Base-by-base conservation (phyloP, 1,140 invertebrate species). In the Drosophila tani region DNA sequence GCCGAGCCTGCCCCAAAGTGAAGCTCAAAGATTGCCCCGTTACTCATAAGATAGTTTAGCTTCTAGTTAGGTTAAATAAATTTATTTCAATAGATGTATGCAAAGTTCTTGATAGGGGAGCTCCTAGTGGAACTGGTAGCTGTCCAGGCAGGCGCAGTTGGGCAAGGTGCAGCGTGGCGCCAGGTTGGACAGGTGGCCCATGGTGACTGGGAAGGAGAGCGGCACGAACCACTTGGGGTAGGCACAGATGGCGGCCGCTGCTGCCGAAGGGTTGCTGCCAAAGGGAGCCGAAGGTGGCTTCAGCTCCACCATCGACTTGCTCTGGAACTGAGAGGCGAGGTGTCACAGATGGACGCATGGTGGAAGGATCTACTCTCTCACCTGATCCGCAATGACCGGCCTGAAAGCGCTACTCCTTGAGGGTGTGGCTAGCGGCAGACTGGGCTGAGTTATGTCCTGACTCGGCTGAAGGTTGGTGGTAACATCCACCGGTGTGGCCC, bases 221-320 rank as follows among this genome's bases (percentile, higher is more conserved):
- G 92, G 92, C 49, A 93, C 87, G 24, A 93, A 85, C 92, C 92
- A 93, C 51, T 93, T 93, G 41, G 92, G 92, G 65, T 93, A 93
- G 12, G 91, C 82, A 60, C 85, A 83, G 59, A 84, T 79, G 27
- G 82, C 73, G 1, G 86, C 77, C 2, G 82, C 76, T 2, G 82
- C 70, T 8, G 84, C 62, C 15, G 81, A 73, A 5, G 84, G 62
- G 17, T 19, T 79, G 64, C 58, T 53, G 8, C 69, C 66, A 50
- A 75, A 71, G 1, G 21, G 21, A 24, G 53, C 17, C 21, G 21
- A 24, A 3, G 62, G 66, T 2, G 81, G 64, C 15, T 82, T 80
- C 1, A 80, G 29, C 17, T 79, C 77, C 35, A 79, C n/a, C 60
- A 71, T 35, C 1, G 82, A 55, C 55, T 88, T 90, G 47, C 24